phyloP scores from a whole-genome alignment of 2,797 vertebrate species.

The Enteromius viviparus region DNA sequence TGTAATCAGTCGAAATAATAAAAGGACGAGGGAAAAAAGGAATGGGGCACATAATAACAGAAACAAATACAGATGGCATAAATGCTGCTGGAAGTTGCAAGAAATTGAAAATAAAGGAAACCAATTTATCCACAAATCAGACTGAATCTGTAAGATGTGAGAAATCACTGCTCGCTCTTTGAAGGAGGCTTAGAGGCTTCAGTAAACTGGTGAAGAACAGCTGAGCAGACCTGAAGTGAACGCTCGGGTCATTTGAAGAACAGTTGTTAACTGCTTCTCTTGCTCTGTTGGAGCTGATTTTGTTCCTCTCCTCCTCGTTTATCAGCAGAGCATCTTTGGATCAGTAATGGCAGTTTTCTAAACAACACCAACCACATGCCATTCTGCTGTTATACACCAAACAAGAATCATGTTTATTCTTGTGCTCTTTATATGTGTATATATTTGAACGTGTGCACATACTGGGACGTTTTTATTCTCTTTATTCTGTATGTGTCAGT shows the following conservation, averaged over 20 bases:
- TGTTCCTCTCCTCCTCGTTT: not conserved
- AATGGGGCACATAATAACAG: not conserved
- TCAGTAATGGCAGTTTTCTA: slow-evolving; percentile 20
- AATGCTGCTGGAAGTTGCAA: not conserved
- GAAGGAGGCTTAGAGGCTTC: not conserved
- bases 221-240: slow-evolving; percentile 56
- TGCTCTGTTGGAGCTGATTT: not conserved
- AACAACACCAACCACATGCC: slow-evolving; percentile 10
- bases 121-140: not conserved
- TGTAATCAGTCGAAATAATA: not conserved
- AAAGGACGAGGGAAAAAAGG: not conserved
- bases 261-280: not conserved
- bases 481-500: not conserved
- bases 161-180: not conserved
- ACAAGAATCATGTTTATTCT: not conserved
- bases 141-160: not conserved
- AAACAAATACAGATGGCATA: not conserved
- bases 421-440: not conserved
- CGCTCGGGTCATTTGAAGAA: slow-evolving; percentile 43
- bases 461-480: not conserved
- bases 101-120: not conserved
- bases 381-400: not conserved
- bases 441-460: not conserved
- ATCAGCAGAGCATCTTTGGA: not conserved
- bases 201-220: not conserved